Base-by-base conservation (phyloP, 2,888 invertebrate genomes). In the Hoplodrina ambigua region DNA sequence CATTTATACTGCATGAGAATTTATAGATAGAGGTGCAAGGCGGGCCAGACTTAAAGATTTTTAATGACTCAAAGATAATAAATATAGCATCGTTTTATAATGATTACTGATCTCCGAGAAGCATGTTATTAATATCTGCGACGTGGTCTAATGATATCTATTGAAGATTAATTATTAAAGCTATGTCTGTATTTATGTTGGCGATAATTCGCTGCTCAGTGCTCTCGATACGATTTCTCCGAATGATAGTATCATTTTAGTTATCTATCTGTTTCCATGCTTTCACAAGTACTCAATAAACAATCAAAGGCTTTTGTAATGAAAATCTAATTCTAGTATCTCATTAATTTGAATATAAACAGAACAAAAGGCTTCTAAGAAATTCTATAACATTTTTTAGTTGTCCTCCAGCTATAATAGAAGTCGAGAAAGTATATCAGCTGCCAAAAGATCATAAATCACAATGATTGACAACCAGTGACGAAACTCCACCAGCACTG, bases 381-480 rank as follows among this genome's bases (percentile, higher is more conserved):
- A 46, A 46, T 46, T 17, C 15, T 15, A 46, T 46, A 46, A 46
- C 46, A 46, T 59, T 55, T 33, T 44, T 37, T 15, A 60, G 60
- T 46, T 72, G 53, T 63, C 50, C 17, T 61, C 30, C 41, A 50
- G 15, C 54, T 62, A 77, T 65, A 56, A 54, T 41, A 49, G 33
- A 63, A 37, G 41, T 62, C 81, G 90, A 91, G 92, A 92, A 92
- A 94, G 93, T 90, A 87, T 87, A 86, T 82, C 85, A 81, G 82
- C 82, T 85, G 85, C 73, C 88, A 91, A 71, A 79, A 71, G 37
- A 65, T 66, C 69, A 91, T 94, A 91, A 92, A 94, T 94, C 94
- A 93, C 87, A 61, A 63, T 88, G 92, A 91, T 85, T 91, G 94
- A 92, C 92, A 87, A 71, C 85, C 84, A 87, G 89, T 91, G 90